Conservation (phyloP, 64 coral and sea anemone genomes). For the Actinia equina region DNA sequence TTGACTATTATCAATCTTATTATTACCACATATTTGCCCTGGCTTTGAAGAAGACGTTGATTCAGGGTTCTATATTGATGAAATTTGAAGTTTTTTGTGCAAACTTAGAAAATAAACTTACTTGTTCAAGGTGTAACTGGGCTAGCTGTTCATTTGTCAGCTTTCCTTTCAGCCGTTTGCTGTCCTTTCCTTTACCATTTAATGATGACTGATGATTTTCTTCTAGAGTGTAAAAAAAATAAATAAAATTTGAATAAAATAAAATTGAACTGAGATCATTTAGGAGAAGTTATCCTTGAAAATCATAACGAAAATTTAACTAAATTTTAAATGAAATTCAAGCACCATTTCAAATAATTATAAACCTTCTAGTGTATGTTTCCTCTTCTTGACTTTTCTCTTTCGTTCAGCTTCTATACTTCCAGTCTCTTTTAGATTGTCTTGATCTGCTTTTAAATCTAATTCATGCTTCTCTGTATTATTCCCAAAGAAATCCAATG, state of each 20-base stretch:
- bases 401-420: background rate
- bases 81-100: too few species aligned
- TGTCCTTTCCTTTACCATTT: background rate
- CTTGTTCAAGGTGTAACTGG: background rate
- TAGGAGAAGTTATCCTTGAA: background rate
- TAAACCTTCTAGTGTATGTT: too few species aligned
- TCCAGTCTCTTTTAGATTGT: background rate
- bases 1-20: too few species aligned
- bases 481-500: constrained; percentile 83
- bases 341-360: too few species aligned
- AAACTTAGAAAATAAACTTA: background rate
- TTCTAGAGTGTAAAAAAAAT: too few species aligned
- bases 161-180: background rate
- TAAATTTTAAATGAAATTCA: too few species aligned
- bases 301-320: too few species aligned
- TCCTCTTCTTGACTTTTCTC: background rate
- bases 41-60: too few species aligned
- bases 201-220: background rate
- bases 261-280: background rate
- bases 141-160: background rate
- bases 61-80: too few species aligned
- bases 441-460: background rate
- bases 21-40: too few species aligned
- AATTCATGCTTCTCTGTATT: background rate
- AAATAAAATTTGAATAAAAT: background rate